Conservation (phyloP, 2,113 vertebrate species). For the Salminus brasiliensis region DNA sequence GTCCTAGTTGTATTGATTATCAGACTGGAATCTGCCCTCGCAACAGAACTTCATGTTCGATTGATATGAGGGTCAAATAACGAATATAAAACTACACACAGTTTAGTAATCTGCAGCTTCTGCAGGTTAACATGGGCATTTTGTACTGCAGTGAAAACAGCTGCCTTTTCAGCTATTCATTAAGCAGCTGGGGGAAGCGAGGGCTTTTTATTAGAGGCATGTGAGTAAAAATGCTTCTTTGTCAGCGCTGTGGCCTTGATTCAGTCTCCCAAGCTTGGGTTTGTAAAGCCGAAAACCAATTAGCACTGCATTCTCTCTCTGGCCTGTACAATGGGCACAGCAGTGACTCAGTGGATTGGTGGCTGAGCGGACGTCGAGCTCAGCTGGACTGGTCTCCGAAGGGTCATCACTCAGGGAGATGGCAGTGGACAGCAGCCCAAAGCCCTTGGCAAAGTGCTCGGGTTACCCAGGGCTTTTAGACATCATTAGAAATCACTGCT, state of each 20-base stretch:
- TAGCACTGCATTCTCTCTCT: background rate
- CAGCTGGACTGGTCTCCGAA: background rate
- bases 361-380: conserved; percentile 9
- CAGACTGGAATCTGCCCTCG: too few species aligned
- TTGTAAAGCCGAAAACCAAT: background rate
- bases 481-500: conserved; percentile 63
- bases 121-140: background rate
- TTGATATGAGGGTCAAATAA: too few species aligned
- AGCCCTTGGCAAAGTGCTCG: conserved; percentile 48
- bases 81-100: too few species aligned
- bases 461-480: conserved; percentile 73
- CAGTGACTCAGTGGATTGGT: background rate
- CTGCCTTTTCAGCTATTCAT: background rate
- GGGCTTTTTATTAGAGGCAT: too few species aligned
- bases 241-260: background rate
- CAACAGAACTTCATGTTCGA: too few species aligned
- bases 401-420: conserved; percentile 33
- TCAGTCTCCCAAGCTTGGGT: background rate
- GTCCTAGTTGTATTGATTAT: too few species aligned
- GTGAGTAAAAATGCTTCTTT: background rate
- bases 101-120: too few species aligned
- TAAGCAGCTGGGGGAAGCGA: background rate
- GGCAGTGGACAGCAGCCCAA: conserved; percentile 17
- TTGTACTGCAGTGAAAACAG: background rate
- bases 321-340: background rate